Conservation (phyloP, 2,113 vertebrate genomes). For the Theropithecus gelada region DNA sequence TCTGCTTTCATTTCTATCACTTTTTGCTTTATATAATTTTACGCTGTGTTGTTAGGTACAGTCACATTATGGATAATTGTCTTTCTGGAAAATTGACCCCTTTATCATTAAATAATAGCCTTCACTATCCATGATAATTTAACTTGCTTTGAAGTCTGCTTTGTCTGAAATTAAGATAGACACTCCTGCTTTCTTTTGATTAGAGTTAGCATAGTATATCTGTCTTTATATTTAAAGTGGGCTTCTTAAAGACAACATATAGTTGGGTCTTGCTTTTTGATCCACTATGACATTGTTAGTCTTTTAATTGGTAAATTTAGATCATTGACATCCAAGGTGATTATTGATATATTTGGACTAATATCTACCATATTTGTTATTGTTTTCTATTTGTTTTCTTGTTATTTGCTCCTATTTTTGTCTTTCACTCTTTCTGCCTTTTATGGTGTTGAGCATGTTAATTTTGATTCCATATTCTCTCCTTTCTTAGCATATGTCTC, state of each 20-base stretch:
- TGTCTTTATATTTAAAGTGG: neutral
- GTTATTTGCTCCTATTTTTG: neutral
- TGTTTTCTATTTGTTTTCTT: neutral
- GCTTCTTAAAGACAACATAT: too few species aligned
- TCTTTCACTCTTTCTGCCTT: neutral
- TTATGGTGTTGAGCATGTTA: too few species aligned
- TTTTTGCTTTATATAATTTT: neutral
- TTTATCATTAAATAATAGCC: neutral
- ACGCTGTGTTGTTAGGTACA: too few species aligned
- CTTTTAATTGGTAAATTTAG: neutral
- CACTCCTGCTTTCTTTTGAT: neutral
- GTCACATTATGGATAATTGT: too few species aligned
- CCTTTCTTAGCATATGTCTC: too few species aligned
- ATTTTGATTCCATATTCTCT: too few species aligned
- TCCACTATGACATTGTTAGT: too few species aligned
- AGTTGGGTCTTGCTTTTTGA: too few species aligned
- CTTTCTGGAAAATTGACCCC: neutral
- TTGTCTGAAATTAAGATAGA: neutral
- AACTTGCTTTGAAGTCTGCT: neutral
- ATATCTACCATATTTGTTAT: neutral
- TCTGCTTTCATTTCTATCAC: neutral
- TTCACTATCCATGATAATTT: neutral
- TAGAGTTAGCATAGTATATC: neutral
- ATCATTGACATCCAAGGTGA: neutral
- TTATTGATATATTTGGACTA: neutral